Conservation (phyloP, 2,113 vertebrate species). For the Podilymbus podiceps region DNA sequence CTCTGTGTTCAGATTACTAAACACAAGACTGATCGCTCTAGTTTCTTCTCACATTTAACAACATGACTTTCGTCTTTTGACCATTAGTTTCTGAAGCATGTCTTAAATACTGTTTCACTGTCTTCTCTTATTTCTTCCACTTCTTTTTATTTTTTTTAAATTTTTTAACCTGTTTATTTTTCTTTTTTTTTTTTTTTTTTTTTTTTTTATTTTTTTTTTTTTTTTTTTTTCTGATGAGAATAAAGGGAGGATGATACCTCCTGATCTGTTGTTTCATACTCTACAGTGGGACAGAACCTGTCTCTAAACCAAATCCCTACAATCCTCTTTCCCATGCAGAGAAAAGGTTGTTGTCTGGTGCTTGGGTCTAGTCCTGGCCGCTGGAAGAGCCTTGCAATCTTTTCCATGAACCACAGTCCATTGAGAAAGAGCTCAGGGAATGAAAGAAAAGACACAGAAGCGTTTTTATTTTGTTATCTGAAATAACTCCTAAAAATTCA, state of each 20-base stretch:
- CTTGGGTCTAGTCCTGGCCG: neutral
- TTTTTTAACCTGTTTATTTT: neutral
- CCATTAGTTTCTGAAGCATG: slow-evolving; percentile 42
- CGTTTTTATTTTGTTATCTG: neutral
- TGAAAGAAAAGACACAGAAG: neutral
- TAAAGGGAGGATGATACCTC: neutral
- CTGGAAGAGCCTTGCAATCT: neutral
- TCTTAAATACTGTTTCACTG: slow-evolving; percentile 22
- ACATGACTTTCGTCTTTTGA: slow-evolving; percentile 45
- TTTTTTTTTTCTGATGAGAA: neutral
- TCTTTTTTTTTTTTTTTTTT: neutral
- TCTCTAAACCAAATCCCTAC: neutral
- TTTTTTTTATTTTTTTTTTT: neutral
- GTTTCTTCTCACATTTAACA: slow-evolving; percentile 60
- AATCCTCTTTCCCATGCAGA: neutral
- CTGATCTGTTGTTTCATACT: slow-evolving; percentile 24
- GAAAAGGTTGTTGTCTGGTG: neutral
- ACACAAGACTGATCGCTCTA: slow-evolving; percentile 42
- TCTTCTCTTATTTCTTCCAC: neutral
- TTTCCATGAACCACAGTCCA: neutral
- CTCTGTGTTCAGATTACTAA: slow-evolving; percentile 43
- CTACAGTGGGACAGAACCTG: neutral
- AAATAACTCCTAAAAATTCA: neutral
- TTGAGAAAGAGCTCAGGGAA: neutral
- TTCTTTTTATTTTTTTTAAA: neutral